Conservation (phyloP, 2,797 vertebrate species). For the Tenualosa thibaudeaui region DNA sequence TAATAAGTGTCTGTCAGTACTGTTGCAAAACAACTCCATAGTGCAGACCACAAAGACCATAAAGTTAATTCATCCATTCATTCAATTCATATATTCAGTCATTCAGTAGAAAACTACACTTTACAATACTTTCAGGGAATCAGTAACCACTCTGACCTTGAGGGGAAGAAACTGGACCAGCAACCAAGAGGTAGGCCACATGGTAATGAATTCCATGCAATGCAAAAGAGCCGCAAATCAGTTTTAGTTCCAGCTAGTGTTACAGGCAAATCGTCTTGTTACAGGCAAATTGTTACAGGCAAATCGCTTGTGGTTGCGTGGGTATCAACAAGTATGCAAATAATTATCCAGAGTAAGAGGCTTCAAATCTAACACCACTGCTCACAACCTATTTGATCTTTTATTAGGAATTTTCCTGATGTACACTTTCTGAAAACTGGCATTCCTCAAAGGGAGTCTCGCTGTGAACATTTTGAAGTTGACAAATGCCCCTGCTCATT, state of each 20-base stretch:
- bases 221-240: not conserved
- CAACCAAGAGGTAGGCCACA: not conserved
- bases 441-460: not conserved
- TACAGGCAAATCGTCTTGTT: slow-evolving; percentile 28
- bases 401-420: not conserved
- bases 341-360: not conserved
- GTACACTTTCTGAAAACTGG: not conserved
- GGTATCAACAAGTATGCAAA: not conserved
- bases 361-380: slow-evolving; percentile 32
- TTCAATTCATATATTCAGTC: too few relatives aligned
- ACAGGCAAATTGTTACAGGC: too few relatives aligned
- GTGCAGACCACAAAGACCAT: too few relatives aligned
- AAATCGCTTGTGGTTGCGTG: not conserved
- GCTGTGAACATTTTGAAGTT: not conserved
- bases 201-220: not conserved
- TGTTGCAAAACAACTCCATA: not conserved
- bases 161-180: not conserved
- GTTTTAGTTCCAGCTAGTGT: slow-evolving; percentile 16
- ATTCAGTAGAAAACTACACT: too few relatives aligned
- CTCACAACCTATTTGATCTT: not conserved
- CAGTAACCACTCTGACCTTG: not conserved
- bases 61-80: too few relatives aligned
- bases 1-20: not conserved
- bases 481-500: not conserved
- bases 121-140: not conserved